Percentiles rank a stretch among this genome's conserved stretches.
Conservation (phyloP, 2,888 invertebrate species). For the Ganaspis brasiliensis region DNA sequence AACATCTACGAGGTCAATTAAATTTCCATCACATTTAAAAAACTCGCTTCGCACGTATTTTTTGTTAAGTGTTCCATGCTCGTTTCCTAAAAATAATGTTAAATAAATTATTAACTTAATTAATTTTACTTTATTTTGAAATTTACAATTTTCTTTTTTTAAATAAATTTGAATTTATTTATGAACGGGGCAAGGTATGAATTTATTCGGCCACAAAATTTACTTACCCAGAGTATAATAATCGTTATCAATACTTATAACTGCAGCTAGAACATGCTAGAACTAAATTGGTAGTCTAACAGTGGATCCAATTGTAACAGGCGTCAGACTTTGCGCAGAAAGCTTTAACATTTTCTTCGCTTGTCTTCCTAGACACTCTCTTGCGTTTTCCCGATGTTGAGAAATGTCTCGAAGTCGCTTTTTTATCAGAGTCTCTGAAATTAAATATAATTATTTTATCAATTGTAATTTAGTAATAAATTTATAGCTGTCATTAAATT, state of each 20-base stretch:
- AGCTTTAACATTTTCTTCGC: neutral
- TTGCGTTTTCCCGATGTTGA: constrained; percentile 1
- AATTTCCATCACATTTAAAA: neutral
- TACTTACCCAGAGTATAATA: neutral
- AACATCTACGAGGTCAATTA: neutral
- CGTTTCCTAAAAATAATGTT: neutral
- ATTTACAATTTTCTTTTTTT: too few species aligned
- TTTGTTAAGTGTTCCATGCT: neutral
- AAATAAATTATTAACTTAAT: neutral
- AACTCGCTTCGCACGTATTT: neutral
- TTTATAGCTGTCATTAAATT: neutral
- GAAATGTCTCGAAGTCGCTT: constrained; percentile 10
- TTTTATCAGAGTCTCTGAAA: neutral
- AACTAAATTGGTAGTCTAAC: neutral
- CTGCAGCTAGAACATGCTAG: neutral
- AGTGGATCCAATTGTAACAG: neutral
- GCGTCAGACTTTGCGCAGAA: neutral
- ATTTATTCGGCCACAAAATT: neutral
- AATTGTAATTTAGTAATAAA: neutral
- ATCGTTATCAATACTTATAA: neutral
- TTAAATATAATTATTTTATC: constrained; percentile 7
- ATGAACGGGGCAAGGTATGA: neutral
- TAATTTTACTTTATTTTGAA: too few species aligned
- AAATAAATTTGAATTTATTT: too few species aligned
- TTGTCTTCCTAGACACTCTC: constrained; percentile 4